These are phyloP conservation scores for Thereva unica DNA, from an alignment of 2,888 invertebrate species.

Conservation along the genomic window DNA sequence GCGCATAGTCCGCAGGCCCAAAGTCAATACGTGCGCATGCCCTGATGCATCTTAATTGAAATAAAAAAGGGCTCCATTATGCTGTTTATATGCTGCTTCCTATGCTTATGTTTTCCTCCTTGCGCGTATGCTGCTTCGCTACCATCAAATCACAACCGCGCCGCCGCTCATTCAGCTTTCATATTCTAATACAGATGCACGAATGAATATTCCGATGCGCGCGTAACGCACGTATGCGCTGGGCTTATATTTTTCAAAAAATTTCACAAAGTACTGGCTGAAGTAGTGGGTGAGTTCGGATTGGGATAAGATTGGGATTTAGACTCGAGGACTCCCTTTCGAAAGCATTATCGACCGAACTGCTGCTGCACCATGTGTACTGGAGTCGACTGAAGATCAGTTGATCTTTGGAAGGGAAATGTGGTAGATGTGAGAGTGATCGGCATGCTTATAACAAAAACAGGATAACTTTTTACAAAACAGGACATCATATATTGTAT, in stretches of 20 bases:
- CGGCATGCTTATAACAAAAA: background rate
- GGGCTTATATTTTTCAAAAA: no score
- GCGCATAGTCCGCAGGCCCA: background rate
- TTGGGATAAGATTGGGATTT: no score
- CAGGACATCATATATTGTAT: no score
- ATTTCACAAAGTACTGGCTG: no score
- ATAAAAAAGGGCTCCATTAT: conserved; percentile 33
- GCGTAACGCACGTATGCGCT: no score
- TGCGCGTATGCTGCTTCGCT: conserved; percentile 8
- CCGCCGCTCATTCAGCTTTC: no score
- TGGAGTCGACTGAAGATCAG: background rate
- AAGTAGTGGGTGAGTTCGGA: no score
- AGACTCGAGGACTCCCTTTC: no score
- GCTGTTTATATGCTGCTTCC: conserved; percentile 31
- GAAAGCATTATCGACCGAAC: no score
- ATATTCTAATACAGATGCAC: no score
- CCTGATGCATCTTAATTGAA: conserved; percentile 35
- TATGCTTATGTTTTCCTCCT: conserved; percentile 12
- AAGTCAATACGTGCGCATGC: conserved; percentile 25
- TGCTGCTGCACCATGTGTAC: no score
- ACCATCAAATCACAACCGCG: conserved; percentile 9
- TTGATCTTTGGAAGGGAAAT: conserved; percentile 25
- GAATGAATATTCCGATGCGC: no score
- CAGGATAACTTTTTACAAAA: background rate
- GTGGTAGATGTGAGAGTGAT: conserved; percentile 27